Conservation (phyloP, 2,113 vertebrate species). For the Epinephelus lanceolatus region DNA sequence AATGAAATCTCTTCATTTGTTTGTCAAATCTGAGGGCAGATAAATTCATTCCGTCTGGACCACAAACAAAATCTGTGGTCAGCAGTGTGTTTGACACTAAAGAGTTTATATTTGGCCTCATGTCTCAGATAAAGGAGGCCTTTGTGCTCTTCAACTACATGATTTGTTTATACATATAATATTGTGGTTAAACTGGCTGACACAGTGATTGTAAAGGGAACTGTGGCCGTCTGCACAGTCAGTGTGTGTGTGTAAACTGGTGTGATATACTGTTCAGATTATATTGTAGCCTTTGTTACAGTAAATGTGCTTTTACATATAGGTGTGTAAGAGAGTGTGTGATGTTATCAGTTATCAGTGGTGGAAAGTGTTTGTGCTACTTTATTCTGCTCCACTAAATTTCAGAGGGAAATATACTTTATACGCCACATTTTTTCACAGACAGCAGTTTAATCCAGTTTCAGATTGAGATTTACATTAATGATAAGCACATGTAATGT, state of each 20-base stretch:
- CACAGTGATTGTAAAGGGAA: background rate
- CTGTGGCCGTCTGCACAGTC: background rate
- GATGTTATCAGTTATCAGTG: too few species aligned
- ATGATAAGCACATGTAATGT: too few species aligned
- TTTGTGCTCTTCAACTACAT: background rate
- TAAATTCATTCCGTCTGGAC: background rate
- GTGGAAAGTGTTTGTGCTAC: too few species aligned
- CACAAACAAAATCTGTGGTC: constrained; percentile 1
- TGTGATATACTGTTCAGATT: background rate
- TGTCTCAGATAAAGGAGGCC: background rate
- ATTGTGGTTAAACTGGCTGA: too few species aligned
- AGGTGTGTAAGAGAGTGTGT: too few species aligned
- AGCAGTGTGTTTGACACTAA: background rate
- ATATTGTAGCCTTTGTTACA: background rate
- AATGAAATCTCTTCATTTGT: constrained; percentile 8
- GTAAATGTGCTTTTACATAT: background rate
- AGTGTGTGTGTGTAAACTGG: too few species aligned
- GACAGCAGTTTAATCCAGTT: too few species aligned
- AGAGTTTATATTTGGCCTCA: background rate
- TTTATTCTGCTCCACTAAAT: too few species aligned
- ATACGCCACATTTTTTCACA: too few species aligned
- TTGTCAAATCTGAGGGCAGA: constrained; percentile 12
- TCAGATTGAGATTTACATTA: too few species aligned
- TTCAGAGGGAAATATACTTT: too few species aligned
- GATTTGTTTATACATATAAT: background rate